These are phyloP conservation scores for Falco naumanni DNA, from an alignment of 2,797 vertebrate species.

Conservation along the genomic window DNA sequence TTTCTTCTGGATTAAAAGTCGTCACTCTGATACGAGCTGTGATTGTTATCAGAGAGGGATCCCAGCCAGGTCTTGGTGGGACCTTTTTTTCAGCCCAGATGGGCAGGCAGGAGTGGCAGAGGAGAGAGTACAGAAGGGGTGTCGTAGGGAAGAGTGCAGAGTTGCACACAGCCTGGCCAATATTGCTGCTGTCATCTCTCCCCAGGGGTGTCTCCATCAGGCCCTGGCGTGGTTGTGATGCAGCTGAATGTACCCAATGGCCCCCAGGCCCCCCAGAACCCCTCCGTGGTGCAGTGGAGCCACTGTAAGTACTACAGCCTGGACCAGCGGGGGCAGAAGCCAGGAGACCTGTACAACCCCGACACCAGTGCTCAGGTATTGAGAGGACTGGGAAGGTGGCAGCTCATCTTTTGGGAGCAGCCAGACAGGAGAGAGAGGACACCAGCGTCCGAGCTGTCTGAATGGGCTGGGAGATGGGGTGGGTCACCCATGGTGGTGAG, in stretches of 20 bases:
- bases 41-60: not conserved
- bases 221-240: conserved; percentile 96
- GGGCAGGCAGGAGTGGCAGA: not conserved
- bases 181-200: not conserved
- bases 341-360: conserved; percentile 90
- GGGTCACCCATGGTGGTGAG: not conserved
- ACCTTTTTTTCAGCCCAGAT: not conserved
- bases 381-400: not conserved
- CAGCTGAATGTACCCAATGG: conserved; percentile 97
- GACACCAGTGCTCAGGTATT: conserved; percentile 89
- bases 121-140: rapidly evolving
- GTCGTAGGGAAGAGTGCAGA: not conserved
- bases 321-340: conserved; percentile 93
- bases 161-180: not conserved
- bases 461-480: not conserved
- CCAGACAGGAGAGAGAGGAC: not conserved
- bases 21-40: not conserved
- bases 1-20: not conserved
- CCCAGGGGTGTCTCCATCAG: conserved; percentile 91
- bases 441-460: not conserved
- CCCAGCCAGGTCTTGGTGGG: no score
- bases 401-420: not conserved
- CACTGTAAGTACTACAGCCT: conserved; percentile 98
- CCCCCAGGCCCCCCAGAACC: conserved; percentile 90
- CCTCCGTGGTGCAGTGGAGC: conserved; percentile 96